Evolutionary conservation across 1,140 invertebrate genomes (phyloP).

Genomic region (Cotesia vestalis): DNA sequence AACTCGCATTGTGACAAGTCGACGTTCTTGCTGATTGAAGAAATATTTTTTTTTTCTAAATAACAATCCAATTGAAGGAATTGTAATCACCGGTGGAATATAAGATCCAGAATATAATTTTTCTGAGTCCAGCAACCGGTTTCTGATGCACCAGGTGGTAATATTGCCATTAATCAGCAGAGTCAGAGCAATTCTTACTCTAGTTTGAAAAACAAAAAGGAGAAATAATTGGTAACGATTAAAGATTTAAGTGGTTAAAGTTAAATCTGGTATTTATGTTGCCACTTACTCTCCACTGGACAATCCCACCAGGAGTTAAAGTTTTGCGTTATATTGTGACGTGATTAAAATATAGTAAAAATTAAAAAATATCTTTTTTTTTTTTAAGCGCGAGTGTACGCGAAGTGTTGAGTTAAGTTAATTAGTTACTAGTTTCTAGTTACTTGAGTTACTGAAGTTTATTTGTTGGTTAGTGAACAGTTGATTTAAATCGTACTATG

Average conservation of each 20-base stretch:
- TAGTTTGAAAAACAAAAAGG: background rate
- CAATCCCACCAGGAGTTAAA: constrained; percentile 8
- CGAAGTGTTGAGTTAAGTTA: background rate
- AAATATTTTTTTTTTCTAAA: no score
- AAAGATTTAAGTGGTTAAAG: background rate
- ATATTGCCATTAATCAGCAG: background rate
- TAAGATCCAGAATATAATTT: background rate
- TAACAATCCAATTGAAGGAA: no score
- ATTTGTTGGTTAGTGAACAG: background rate
- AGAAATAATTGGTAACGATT: background rate
- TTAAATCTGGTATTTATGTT: constrained; percentile 14
- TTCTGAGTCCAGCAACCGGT: background rate
- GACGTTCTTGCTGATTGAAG: no score
- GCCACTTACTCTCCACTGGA: constrained; percentile 9
- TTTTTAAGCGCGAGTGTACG: background rate
- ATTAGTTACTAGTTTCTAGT: background rate
- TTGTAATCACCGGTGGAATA: constrained; percentile 11
- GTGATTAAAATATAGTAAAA: background rate
- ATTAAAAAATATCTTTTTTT: no score
- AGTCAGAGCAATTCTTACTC: background rate
- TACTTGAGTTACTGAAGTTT: background rate
- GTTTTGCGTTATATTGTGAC: background rate
- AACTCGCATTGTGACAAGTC: no score
- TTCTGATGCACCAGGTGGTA: constrained; percentile 1
- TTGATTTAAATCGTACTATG: constrained; percentile 46